Base-by-base conservation (phyloP, 2,888 invertebrate genomes). In the Dynastes maya region DNA sequence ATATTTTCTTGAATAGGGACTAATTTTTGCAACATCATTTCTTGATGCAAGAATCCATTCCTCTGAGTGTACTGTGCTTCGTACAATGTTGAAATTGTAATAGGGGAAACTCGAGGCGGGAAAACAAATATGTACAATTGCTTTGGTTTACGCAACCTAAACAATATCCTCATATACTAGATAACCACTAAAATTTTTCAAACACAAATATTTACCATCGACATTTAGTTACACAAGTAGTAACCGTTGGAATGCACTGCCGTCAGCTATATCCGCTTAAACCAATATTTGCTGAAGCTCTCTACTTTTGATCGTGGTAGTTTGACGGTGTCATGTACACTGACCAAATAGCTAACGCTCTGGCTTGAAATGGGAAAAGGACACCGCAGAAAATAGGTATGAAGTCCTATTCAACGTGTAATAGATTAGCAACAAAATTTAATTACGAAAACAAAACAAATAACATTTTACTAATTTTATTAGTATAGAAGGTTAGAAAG, bases 191-290 rank as follows among this genome's bases (percentile, higher is more conserved):
- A 1, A 11, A 45, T 64, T 64, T 32, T 64, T n/a, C 32, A 32
- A 64, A 64, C 6, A 32, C 64, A 70, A 53, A 70, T 32, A 70
- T 70, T 70, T 51, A 70, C 53, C 32, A 51, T 11, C n/a, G 29
- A 53, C 13, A 29, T 22, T 68, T 8, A 49, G 32, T n/a, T n/a
- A 45, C 67, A 22, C 22, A 22, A 22, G 11, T 22, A 68, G 16
- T 49, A 32, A 13, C 51, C 29, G 11, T 5, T 5, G n/a, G 27
- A 70, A 53, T 70, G 70, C 51, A 70, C 8, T 51, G 27, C 22
- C 27, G 16, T 51, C 51, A n/a, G 51, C 27, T 29, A 70, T 49
- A 70, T 70, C 3, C 51, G 4, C n/a, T 70, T 70, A 32, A 53
- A 11, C 53, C 32, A 70, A 70, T 70, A 70, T 70, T 70, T 70